A percentile compares a stretch with the other conserved stretches of the same genome.
Conservation (phyloP, 2,888 invertebrate species). For the Epinotia bilunana region DNA sequence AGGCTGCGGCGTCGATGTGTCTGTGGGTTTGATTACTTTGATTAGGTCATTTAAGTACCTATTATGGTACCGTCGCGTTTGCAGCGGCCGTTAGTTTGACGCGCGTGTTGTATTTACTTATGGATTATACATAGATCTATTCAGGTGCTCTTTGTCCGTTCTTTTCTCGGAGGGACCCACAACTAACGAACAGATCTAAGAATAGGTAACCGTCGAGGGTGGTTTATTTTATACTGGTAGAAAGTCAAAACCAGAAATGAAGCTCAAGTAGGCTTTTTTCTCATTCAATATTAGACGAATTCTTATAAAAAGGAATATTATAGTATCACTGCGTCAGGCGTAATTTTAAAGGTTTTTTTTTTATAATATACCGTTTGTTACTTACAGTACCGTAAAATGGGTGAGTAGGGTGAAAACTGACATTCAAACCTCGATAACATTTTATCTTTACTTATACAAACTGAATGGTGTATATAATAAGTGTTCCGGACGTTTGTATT, state of each 20-base stretch:
- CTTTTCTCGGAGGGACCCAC: background rate
- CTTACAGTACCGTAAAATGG: no score
- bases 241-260: background rate
- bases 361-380: no score
- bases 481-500: no score
- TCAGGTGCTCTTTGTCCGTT: background rate
- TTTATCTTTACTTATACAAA: no score
- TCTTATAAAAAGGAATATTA: no score
- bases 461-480: no score
- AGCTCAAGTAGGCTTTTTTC: background rate
- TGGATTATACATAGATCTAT: background rate
- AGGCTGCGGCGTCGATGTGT: constrained; percentile 79
- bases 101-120: constrained; percentile 46
- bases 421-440: no score
- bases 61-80: constrained; percentile 46
- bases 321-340: no score
- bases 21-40: constrained; percentile 80
- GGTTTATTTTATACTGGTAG: background rate
- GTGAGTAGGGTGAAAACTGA: no score
- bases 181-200: background rate
- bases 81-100: constrained; percentile 69
- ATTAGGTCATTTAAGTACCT: constrained; percentile 74
- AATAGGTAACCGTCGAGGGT: background rate
- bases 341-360: no score
- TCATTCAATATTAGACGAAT: no score